phyloP scores from a whole-genome alignment of 1,140 invertebrate genomes.

The Mercenaria mercenaria region DNA sequence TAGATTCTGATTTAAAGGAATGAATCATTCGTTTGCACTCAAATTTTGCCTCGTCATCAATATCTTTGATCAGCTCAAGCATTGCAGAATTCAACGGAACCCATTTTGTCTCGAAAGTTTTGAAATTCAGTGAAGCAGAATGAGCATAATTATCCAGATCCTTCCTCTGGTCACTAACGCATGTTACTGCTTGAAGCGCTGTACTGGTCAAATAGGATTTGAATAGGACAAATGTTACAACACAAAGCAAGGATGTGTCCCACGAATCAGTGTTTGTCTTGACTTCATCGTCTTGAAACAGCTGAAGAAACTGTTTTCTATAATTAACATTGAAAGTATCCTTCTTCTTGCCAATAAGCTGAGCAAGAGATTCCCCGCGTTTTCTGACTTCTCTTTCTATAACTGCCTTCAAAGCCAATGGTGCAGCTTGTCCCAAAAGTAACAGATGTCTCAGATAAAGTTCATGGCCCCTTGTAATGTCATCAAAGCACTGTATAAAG shows the following conservation, averaged over 20 bases:
- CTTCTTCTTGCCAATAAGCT: neutral
- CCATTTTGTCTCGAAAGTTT: neutral
- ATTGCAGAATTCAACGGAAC: neutral
- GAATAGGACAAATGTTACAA: neutral
- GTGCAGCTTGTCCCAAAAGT: neutral
- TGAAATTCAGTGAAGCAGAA: neutral
- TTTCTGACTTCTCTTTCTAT: neutral
- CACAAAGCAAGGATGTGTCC: no score
- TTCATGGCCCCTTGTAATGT: neutral
- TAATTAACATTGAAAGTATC: neutral
- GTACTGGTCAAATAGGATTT: neutral
- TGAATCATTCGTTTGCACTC: neutral
- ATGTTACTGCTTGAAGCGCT: neutral
- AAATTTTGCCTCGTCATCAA: neutral
- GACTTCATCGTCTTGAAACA: neutral
- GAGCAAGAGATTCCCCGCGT: neutral
- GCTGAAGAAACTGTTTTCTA: neutral
- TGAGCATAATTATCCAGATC: neutral
- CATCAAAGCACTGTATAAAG: no score
- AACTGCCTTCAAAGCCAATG: neutral
- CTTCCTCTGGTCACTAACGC: neutral
- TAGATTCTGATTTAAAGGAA: neutral
- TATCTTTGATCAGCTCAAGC: neutral
- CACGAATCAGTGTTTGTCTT: neutral
- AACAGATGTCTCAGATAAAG: neutral